Base-by-base conservation (phyloP, 2,113 vertebrate genomes). In the Siniperca chuatsi region DNA sequence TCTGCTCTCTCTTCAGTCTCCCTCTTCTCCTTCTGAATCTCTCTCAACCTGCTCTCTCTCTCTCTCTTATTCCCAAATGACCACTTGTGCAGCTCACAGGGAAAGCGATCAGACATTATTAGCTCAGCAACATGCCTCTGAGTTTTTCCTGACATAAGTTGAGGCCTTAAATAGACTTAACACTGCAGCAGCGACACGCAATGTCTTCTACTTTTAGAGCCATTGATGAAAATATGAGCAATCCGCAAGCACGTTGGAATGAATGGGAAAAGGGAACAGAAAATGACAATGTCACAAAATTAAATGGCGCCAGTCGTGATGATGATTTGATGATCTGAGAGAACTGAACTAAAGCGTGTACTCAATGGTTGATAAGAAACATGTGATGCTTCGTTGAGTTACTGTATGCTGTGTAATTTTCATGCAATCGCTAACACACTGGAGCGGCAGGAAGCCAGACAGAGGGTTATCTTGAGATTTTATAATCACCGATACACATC, bases 31-130 rank as follows among this genome's bases (percentile, higher is more conserved):
- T 16, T 61, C 71, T 18, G 18, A 29, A 29, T 40, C 70, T 78
- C 78, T 42, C 83, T 75, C 82, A 44, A 66, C 81, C 78, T 71
- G 23, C 72, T 61, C 79, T 37, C 71, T 81, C 50, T 65, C 65
- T 65, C 55, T 35, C 85, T 54, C 74, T 66, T 23, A 48, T 44
- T 87, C 88, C 84, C 82, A 46, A 61, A 83, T 86, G 85, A 88
- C 78, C 87, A 80, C 78, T 92, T 90, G 67, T 71, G 40, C 78
- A 74, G 82, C 87, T 85, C 69, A 65, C 37, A 75, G 86, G 80
- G 89, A 91, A 91, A 87, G 75, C 40, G 68, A 79, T 91, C 87
- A 87, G 86, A 92, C 91, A 72, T 89, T 90, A 92, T 92, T 91
- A 93, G 79, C 84, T 93, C 86, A 87, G 86, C 75, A 79, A 84